Evolutionary conservation across 2,888 invertebrate genomes (phyloP), one percentile per base, ranked within the genome.

Genomic region (Campoletis raptor): DNA sequence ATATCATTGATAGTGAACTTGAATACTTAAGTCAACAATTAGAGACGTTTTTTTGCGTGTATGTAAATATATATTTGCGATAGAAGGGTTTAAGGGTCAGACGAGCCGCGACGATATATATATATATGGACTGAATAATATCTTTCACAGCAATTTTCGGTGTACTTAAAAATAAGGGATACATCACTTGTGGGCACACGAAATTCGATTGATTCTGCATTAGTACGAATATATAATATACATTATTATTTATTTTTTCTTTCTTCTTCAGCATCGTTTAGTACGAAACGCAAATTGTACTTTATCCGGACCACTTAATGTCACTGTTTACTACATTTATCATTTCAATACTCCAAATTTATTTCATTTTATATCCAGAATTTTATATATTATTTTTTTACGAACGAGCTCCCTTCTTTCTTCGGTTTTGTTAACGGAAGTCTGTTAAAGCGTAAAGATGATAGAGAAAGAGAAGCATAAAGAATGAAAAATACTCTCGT

Each of bases 281-380:
- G 91, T 93, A 93, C 90, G 92, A 92, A 93, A 93, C 64, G 92
- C 92, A 88, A 92, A 91, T 92, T 92, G 92, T 93, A 92, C 91
- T 93, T 92, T 90, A 92, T 42, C 79, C 91, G 88, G 61, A 81
- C 77, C 80, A 79, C 57, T 69, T 73, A 15, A 24, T n/a, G 36
- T 76, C 30, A 66, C 36, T 40, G 40, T 57, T 40, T 57, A 73
- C 30, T 73, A 54, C 36, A 54, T 73, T 52, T 18, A 54, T 73
- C 37, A 36, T 70, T 24, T 12, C 3, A 15, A 70, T 48, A 48
- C 48, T 40, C 48, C 12, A 40, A 69, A 24, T 42, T 69, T 69
- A 24, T 42, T 40, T 40, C n/a, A 9, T 67, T 5, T 18, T 40
- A 7, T 42, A 67, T 69, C 40, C 15, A 69, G 40, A 40, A 37